Evolutionary conservation across 1,140 invertebrate species (phyloP), one percentile per base, ranked within the genome.

Genomic region (Heliconius melpomene): DNA sequence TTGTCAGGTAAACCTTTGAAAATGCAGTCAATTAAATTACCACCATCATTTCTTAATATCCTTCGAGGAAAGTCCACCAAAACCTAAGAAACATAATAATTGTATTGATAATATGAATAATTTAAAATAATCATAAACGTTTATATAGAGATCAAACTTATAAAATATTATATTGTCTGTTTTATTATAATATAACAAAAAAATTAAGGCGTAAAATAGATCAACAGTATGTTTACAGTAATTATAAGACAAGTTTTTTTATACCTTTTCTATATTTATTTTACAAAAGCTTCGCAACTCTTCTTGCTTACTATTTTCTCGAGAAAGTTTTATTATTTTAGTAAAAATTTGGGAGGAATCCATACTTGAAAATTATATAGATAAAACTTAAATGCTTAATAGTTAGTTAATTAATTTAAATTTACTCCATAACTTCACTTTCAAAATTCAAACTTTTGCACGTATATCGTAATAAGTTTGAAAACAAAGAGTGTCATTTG

Each of bases 231-330:
- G 52, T 7, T 18, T 8, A n/a, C 20, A 54, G 52, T 18, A 54
- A 2, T 3, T 23, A 57, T n/a, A 57, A 57, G 0, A 57, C 11
- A 57, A 26, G 3, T 26, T 66, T 66, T 13, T 66, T 66, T 66
- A 29, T 29, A 79, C 78, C 78, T 75, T 46, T 40, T 72, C 46
- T 11, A 79, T 75, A 74, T 81, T 74, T 29, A 70, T 11, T 66
- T 85, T 86, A 77, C 91, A 92, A 83, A 84, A 89, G 75, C 91
- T 86, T 11, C 82, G 80, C 78, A 93, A 78, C 72, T 91, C 87
- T 71, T 87, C 84, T 11, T 86, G 86, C 79, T 89, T 89, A 77
- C 82, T 89, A 23, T 85, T 86, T 11, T 82, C 74, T 77, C 86
- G 85, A 6, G 90, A 88, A 18, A 91, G 77, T 78, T 91, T 84